Evolutionary conservation across 2,888 invertebrate species (phyloP), one percentile per base, ranked within the genome.

Genomic region (Yponomeuta malinellus): DNA sequence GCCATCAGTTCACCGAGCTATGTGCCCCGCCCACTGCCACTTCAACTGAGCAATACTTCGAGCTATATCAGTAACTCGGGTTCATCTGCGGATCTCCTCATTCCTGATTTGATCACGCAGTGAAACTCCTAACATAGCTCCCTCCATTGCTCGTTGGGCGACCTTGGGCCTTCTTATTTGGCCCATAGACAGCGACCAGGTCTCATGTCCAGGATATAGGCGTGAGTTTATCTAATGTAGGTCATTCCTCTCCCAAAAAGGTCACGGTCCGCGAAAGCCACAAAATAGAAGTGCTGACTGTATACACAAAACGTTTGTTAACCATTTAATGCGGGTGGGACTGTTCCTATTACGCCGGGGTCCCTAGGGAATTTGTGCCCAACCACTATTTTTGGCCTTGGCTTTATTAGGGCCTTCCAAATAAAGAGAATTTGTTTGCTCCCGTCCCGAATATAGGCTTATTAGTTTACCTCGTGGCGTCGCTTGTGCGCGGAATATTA

Each of bases 351-450:
- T 82, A 82, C 76, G 76, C 73, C 72, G 48, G 74, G 78, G 76
- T 75, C 76, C 77, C 72, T 71, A 72, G 74, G 71, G 78, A 75
- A 76, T 69, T 70, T 82, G 84, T 76, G 86, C 86, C 74, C 75
- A 79, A 81, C 86, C 86, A 85, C 85, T 84, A 85, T 86, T 86
- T 85, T 86, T 86, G 84, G 78, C 76, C 74, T 76, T 75, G 76
- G 79, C 82, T 87, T 86, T 86, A 86, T 85, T 85, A 86, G 81
- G 79, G 48, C 74, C 76, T 75, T 77, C 76, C 81, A 82, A 85
- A 84, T 86, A 86, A 85, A 86, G 81, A 78, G 78, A 84, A 85
- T 86, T 83, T 86, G 86, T 85, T 81, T 77, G 74, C 75, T 71
- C 74, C 72, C 76, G 71, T 15, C 12, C 71, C 73, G 71, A 73